A percentile compares a stretch with the other conserved stretches of the same genome.
Evolutionary conservation across 1,140 invertebrate species (phyloP).

Genomic region (Neuroterus valhalla): DNA sequence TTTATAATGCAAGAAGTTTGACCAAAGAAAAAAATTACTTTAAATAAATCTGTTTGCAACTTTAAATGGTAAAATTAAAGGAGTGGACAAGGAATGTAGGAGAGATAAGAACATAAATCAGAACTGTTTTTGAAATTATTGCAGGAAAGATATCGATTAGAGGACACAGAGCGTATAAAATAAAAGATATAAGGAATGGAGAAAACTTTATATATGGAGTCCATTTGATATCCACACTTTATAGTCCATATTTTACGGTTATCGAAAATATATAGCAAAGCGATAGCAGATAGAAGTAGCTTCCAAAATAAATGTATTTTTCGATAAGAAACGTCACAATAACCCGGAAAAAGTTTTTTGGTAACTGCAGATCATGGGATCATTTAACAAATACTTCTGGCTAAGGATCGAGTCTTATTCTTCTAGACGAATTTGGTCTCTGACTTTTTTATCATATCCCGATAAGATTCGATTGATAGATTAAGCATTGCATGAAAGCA

Average conservation of each 20-base stretch:
- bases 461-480: background rate
- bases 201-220: background rate
- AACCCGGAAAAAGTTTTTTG: constrained; percentile 25
- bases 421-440: background rate
- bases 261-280: constrained; percentile 25
- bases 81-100: background rate
- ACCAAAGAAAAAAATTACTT: constrained; percentile 13
- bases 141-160: constrained; percentile 20
- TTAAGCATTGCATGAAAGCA: too few relatives aligned
- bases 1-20: constrained; percentile 21
- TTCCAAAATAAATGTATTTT: constrained; percentile 30
- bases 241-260: constrained; percentile 27
- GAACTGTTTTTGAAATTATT: constrained; percentile 22
- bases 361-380: constrained; percentile 14
- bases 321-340: constrained; percentile 26
- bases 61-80: constrained; percentile 15
- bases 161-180: background rate
- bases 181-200: background rate
- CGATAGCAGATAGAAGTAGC: constrained; percentile 23
- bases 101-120: constrained; percentile 27
- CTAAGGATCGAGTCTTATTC: constrained; percentile 5
- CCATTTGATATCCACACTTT: constrained; percentile 16
- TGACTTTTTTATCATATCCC: background rate
- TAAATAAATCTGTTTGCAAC: constrained; percentile 26
- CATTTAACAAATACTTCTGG: background rate